Evolutionary conservation across 2,888 invertebrate genomes (phyloP).

Genomic region (Pomacea canaliculata): DNA sequence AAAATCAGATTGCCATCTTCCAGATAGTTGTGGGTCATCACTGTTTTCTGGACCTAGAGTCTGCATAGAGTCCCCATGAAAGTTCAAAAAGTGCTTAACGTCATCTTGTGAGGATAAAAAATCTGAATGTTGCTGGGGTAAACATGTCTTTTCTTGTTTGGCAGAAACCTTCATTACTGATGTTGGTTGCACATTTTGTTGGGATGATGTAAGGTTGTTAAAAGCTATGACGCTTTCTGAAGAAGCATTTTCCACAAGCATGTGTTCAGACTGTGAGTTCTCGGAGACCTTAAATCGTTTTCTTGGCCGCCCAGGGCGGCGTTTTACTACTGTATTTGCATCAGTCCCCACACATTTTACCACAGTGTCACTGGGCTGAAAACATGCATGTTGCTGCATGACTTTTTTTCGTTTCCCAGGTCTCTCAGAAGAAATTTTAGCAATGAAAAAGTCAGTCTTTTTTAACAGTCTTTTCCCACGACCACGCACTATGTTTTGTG

Average conservation of each 20-base stretch:
- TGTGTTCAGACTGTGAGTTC: no score
- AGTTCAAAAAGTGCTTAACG: neutral
- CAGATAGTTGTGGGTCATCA: neutral
- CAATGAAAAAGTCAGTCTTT: no score
- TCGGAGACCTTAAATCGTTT: neutral
- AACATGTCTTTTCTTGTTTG: neutral
- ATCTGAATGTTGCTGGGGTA: neutral
- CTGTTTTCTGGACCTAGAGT: neutral
- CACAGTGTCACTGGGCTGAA: no score
- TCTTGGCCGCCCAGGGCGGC: slow-evolving; percentile 2
- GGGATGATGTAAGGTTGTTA: neutral
- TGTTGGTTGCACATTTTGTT: neutral
- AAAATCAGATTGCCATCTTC: neutral
- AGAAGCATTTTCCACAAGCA: neutral
- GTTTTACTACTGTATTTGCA: neutral
- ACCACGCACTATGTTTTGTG: neutral
- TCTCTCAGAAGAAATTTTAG: no score
- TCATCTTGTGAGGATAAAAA: neutral
- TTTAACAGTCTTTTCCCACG: neutral
- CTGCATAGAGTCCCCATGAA: neutral
- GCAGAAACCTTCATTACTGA: neutral
- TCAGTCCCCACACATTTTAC: no score
- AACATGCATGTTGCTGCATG: no score
- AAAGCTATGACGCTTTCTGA: neutral
- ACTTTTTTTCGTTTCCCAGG: no score